phyloP scores from a whole-genome alignment of 2,797 vertebrate species.

The Coregonus sp. region DNA sequence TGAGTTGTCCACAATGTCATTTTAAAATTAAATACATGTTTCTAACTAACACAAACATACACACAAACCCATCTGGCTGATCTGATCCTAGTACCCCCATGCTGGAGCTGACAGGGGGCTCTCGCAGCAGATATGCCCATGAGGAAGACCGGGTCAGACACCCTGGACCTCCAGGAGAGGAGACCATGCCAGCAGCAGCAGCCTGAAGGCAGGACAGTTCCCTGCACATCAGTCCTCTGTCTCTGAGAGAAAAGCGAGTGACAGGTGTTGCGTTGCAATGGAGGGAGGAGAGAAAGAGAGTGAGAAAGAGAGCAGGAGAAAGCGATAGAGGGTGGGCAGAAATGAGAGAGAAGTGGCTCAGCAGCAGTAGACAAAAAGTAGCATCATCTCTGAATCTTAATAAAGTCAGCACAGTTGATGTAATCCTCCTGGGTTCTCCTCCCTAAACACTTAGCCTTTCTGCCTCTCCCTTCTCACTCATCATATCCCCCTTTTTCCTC shows the following conservation, averaged over 20 bases:
- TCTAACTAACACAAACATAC: not conserved
- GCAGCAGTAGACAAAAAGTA: not conserved
- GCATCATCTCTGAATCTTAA: conserved; percentile 1
- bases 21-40: too few species aligned
- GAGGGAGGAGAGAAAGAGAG: conserved; percentile 1
- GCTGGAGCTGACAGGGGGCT: conserved; percentile 7
- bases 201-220: conserved; percentile 13
- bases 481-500: not conserved
- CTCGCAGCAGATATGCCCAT: not conserved
- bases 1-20: too few species aligned
- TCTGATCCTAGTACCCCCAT: not conserved
- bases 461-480: not conserved
- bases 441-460: not conserved
- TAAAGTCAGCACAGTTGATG: not conserved
- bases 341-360: not conserved
- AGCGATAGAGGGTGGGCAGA: too few species aligned
- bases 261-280: not conserved
- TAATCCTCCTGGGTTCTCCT: not conserved
- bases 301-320: conserved; percentile 3
- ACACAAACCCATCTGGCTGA: not conserved
- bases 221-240: not conserved
- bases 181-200: not conserved
- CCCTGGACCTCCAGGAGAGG: not conserved
- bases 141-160: not conserved
- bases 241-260: not conserved